These are phyloP conservation scores for Orthosia incerta DNA, from an alignment of 2,888 invertebrate species.

Conservation along the genomic window DNA sequence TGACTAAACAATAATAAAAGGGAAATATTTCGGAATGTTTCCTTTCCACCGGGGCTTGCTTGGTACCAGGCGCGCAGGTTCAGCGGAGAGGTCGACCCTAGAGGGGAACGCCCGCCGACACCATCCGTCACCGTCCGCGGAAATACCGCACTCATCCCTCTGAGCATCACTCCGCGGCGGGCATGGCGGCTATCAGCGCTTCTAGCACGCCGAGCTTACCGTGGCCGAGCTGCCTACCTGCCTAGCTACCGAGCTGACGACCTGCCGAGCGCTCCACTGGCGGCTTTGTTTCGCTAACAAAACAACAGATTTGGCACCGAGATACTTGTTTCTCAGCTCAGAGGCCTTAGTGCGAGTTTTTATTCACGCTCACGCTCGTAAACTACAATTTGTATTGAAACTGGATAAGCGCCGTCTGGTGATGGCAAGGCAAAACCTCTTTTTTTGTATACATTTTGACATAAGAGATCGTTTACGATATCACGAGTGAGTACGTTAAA, in stretches of 20 bases:
- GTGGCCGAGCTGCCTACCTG: neutral
- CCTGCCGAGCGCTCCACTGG: neutral
- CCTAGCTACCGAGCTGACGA: neutral
- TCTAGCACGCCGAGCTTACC: neutral
- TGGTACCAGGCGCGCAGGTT: conserved; percentile 1
- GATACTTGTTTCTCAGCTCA: conserved; percentile 1
- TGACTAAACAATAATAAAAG: neutral
- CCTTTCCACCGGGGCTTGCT: neutral
- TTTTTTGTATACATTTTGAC: too few species aligned
- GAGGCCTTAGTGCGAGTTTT: too few species aligned
- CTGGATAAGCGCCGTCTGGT: too few species aligned
- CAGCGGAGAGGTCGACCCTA: neutral
- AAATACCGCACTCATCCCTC: conserved; percentile 6
- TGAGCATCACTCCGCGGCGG: neutral
- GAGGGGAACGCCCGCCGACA: conserved; percentile 11
- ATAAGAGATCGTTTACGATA: too few species aligned
- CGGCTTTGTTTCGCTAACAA: conserved; percentile 9
- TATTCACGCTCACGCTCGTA: too few species aligned
- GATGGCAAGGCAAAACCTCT: too few species aligned
- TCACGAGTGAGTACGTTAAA: too few species aligned
- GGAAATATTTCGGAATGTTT: neutral
- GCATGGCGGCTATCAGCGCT: conserved; percentile 8
- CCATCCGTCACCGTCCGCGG: neutral
- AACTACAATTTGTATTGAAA: too few species aligned
- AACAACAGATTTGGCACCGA: conserved; percentile 24